phyloP scores from a whole-genome alignment of 2,113 vertebrate genomes.

The Choloepus hoffmanni region DNA sequence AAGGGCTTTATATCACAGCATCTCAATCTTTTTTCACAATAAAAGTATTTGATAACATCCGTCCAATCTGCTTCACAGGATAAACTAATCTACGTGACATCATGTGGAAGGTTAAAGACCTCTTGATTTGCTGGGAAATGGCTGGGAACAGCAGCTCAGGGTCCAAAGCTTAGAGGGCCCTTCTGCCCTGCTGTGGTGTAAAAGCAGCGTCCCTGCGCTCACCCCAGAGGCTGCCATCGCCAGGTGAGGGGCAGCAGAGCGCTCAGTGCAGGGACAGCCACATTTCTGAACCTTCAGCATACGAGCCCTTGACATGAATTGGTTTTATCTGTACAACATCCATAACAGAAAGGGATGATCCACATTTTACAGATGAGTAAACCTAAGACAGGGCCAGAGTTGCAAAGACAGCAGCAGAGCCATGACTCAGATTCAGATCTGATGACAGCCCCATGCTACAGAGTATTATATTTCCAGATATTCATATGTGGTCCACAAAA shows the following conservation, averaged over 20 bases:
- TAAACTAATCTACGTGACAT: neutral
- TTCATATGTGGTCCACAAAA: neutral
- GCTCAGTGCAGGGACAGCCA: neutral
- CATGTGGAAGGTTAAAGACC: neutral
- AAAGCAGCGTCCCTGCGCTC: rapidly evolving
- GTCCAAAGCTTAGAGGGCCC: neutral
- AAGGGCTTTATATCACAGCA: no score
- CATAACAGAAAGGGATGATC: neutral
- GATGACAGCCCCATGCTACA: rapidly evolving
- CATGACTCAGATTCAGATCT: neutral
- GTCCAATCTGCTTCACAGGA: neutral
- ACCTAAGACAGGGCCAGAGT: neutral
- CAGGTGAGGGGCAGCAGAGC: neutral
- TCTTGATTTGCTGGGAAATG: rapidly evolving
- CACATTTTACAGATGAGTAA: neutral
- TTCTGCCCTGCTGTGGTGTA: no score
- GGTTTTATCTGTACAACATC: neutral
- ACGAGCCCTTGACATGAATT: neutral
- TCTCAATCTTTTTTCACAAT: neutral
- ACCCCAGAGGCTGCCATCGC: neutral
- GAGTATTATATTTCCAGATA: neutral
- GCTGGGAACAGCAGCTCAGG: neutral
- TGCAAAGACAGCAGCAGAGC: neutral
- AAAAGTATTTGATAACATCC: neutral
- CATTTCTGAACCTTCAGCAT: neutral